Base-by-base conservation (phyloP, 2,888 invertebrate species). In the Leptinotarsa tumamoca region DNA sequence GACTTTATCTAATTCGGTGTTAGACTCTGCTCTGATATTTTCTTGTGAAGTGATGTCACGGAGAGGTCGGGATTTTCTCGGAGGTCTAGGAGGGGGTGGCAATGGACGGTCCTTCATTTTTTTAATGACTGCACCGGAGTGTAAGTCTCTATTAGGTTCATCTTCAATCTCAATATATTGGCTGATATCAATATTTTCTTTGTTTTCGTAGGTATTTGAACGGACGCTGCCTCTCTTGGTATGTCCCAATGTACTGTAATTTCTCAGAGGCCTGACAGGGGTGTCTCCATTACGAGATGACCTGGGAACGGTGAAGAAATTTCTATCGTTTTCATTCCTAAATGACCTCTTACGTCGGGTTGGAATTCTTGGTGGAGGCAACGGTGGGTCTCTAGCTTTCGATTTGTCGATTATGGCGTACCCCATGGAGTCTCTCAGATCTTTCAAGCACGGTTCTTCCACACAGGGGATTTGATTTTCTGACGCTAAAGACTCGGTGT, bases 21-120 rank as follows among this genome's bases (percentile, higher is more conserved):
- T 71, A n/a, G 70, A 71, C 23, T 54, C 73, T 10, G 63, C 27
- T 66, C 68, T 73, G 4, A 84, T 84, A 73, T 86, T 85, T 80
- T 86, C 85, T 73, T 85, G 81, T 1, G 84, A 84, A 3, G 87
- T 87, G 67, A 87, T 87, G 61, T 87, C 87, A 71, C 82, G 82
- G 79, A 83, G 73, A 79, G 82, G 72, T 79, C 84, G 83, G 5
- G 84, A 78, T 80, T 86, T 87, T 76, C 96, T 91, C 0, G 95
- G 95, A 54, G 96, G 96, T 75, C 96, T 90, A 2, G 96, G 96
- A 0, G 96, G 96, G 4, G 96, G 93, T 1, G 96, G 96, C 80
- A 96, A 87, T 0, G 96, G 96, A 79, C 96, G 91, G 81, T 94
- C 93, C 88, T 95, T 95, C 93, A 96, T 96, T 89, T 94, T 95